A percentile compares a stretch with the other conserved stretches of the same genome.
Conservation (phyloP, 2,888 invertebrate species). For the Rhagium mordax region DNA sequence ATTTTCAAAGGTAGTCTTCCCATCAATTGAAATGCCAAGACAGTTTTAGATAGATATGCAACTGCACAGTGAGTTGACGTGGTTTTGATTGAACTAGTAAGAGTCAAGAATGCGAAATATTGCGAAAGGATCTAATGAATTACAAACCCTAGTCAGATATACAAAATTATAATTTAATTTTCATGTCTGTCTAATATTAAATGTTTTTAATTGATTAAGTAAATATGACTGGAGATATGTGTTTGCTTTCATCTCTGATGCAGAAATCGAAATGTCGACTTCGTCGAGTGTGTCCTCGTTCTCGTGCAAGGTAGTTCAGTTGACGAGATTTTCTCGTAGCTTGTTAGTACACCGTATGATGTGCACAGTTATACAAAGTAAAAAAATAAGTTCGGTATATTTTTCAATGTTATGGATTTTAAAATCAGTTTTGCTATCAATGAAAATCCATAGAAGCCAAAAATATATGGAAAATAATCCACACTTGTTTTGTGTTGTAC, state of each 20-base stretch:
- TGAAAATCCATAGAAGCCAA: neutral
- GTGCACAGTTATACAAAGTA: slow-evolving; percentile 59
- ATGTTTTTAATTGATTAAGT: too few relatives aligned
- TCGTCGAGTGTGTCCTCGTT: slow-evolving; percentile 61
- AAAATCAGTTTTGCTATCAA: neutral
- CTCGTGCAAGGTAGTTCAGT: slow-evolving; percentile 67
- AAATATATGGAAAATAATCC: neutral
- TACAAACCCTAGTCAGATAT: too few relatives aligned
- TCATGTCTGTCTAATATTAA: too few relatives aligned
- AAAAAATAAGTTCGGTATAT: neutral
- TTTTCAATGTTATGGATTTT: neutral
- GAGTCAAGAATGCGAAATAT: too few relatives aligned
- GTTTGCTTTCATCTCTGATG: slow-evolving; percentile 23
- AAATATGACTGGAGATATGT: too few relatives aligned
- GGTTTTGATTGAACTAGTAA: too few relatives aligned
- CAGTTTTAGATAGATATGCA: too few relatives aligned
- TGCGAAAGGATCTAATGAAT: too few relatives aligned
- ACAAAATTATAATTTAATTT: too few relatives aligned
- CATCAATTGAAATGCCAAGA: too few relatives aligned
- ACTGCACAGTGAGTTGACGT: too few relatives aligned
- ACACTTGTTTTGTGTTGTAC: neutral
- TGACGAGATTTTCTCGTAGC: slow-evolving; percentile 71
- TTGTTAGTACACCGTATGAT: slow-evolving; percentile 71
- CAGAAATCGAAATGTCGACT: slow-evolving; percentile 54
- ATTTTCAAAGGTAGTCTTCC: too few relatives aligned